Conservation (phyloP, 2,797 vertebrate species). For the Dallia pectoralis region DNA sequence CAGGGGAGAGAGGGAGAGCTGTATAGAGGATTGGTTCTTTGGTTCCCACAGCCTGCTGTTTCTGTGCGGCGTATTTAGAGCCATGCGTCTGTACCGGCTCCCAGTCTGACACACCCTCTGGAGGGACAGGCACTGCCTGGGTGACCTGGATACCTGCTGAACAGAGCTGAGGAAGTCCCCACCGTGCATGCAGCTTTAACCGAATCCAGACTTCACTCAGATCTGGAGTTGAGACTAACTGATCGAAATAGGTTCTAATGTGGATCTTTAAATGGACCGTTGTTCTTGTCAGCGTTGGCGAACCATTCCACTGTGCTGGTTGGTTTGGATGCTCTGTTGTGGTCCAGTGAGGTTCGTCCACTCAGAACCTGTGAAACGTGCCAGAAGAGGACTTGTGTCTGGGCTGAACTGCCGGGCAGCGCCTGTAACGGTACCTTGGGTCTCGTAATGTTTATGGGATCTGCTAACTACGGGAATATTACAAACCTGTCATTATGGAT, state of each 20-base stretch:
- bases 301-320: slow-evolving; percentile 49
- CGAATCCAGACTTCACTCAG: slow-evolving; percentile 25
- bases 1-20: slow-evolving; percentile 29
- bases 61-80: slow-evolving; percentile 39
- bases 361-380: slow-evolving; percentile 16
- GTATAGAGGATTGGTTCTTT: slow-evolving; percentile 32
- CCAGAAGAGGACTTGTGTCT: background rate
- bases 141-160: slow-evolving; percentile 72
- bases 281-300: slow-evolving; percentile 31
- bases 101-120: slow-evolving; percentile 49
- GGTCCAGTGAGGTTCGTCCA: slow-evolving; percentile 34
- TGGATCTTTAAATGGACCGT: slow-evolving; percentile 24
- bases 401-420: slow-evolving; percentile 32
- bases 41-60: slow-evolving; percentile 40
- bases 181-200: slow-evolving; percentile 38
- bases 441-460: slow-evolving; percentile 44
- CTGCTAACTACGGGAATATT: slow-evolving; percentile 11
- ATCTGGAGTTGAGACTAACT: slow-evolving; percentile 21
- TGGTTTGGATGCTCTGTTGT: slow-evolving; percentile 46
- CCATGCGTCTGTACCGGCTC: slow-evolving; percentile 55
- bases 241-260: slow-evolving; percentile 4
- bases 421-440: slow-evolving; percentile 7
- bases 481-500: slow-evolving; percentile 3
- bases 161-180: slow-evolving; percentile 14
- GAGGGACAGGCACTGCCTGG: slow-evolving; percentile 46